Conservation (phyloP, 2,113 vertebrate species). For the Podocnemis expansa region DNA sequence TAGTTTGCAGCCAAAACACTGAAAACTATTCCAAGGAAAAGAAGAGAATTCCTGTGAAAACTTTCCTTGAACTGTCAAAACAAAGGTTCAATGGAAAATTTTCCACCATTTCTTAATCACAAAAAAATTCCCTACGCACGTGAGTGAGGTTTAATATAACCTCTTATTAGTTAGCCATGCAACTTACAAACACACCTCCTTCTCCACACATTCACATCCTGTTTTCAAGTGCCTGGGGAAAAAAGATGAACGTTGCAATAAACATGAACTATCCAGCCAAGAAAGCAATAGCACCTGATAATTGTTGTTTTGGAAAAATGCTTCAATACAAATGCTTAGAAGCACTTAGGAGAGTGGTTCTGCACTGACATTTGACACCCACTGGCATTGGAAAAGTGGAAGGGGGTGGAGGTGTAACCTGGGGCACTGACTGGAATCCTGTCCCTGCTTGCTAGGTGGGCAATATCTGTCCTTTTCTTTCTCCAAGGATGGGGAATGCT, state of each 20-base stretch:
- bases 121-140: accelerated
- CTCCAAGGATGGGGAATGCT: accelerated
- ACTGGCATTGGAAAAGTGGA: accelerated
- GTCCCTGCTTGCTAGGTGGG: background rate
- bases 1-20: background rate
- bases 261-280: background rate
- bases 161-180: background rate
- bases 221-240: accelerated
- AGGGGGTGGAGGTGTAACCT: accelerated
- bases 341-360: background rate
- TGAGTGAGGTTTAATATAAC: background rate
- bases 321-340: background rate
- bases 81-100: background rate
- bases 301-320: background rate
- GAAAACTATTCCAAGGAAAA: background rate
- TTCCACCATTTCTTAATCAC: accelerated
- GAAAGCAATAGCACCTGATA: background rate
- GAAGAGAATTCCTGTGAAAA: background rate
- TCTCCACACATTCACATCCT: accelerated
- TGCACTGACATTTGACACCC: background rate
- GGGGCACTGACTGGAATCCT: accelerated
- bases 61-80: background rate
- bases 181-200: background rate
- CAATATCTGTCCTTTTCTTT: background rate
- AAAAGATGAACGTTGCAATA: background rate